A percentile compares a stretch with the other conserved stretches of the same genome.
These are phyloP conservation scores for Rhopilema esculentum DNA, from an alignment of 30 jellyfish, hydroid and myxozoan species.

Conservation along the genomic window DNA sequence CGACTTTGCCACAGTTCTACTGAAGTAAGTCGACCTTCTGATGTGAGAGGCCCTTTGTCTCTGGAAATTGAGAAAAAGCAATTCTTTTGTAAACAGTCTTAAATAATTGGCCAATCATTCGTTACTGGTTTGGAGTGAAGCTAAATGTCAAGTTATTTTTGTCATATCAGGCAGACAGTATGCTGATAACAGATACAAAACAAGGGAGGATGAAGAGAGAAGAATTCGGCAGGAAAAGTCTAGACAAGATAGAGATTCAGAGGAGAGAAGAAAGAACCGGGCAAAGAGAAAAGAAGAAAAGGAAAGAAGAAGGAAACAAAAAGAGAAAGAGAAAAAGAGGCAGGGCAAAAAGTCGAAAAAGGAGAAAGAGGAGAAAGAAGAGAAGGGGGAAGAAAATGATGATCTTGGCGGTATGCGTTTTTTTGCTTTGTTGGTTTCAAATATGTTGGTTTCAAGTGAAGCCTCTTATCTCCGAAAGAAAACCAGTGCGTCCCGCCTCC, in stretches of 20 bases:
- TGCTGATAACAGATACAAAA: conserved; percentile 12
- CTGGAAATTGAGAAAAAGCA: too few relatives aligned
- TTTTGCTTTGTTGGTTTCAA: neutral
- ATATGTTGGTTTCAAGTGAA: too few relatives aligned
- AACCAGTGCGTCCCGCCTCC: neutral
- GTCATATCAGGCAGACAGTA: conserved; percentile 34
- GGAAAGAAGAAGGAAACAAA: conserved; percentile 37
- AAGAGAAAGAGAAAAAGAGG: conserved; percentile 37
- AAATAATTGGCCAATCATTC: neutral
- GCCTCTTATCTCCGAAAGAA: neutral
- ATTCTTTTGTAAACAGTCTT: neutral
- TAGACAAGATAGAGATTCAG: conserved; percentile 47
- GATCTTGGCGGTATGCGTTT: neutral
- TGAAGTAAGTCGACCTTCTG: too few relatives aligned
- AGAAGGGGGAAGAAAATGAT: neutral
- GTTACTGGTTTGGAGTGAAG: neutral
- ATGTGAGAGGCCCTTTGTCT: too few relatives aligned
- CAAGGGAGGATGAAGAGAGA: conserved; percentile 26
- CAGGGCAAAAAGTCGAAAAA: conserved; percentile 55
- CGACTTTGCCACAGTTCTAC: too few relatives aligned
- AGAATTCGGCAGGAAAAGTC: conserved; percentile 20
- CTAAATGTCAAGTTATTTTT: neutral
- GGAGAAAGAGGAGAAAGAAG: conserved; percentile 36
- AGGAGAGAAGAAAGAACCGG: conserved; percentile 59
- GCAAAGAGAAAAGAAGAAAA: conserved; percentile 21